These are phyloP conservation scores for Aldrovandia affinis DNA, from an alignment of 2,797 vertebrate genomes.

Conservation along the genomic window DNA sequence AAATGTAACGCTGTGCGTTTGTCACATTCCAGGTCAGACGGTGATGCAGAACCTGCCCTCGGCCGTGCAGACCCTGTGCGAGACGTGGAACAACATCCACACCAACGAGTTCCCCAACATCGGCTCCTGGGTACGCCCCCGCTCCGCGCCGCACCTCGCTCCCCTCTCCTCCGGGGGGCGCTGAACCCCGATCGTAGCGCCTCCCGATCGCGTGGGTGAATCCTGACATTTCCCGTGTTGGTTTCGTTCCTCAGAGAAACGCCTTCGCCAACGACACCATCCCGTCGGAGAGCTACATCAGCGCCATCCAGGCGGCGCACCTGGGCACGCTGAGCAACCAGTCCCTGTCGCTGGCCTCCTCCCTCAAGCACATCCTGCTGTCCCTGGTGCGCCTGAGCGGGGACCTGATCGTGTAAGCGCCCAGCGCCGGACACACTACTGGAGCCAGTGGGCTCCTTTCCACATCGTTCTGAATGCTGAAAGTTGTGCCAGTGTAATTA, in stretches of 20 bases:
- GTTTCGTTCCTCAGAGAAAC: conserved; percentile 79
- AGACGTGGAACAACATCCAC: conserved; percentile 93
- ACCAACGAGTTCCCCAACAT: conserved; percentile 98
- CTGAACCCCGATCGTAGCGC: not conserved
- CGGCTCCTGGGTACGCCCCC: conserved; percentile 90
- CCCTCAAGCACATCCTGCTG: conserved; percentile 93
- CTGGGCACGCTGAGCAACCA: conserved; percentile 93
- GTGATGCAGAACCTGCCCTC: conserved; percentile 93
- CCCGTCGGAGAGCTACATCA: conserved; percentile 97
- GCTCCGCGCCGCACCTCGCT: not conserved
- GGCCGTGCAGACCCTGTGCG: conserved; percentile 88
- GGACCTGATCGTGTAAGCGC: conserved; percentile 94
- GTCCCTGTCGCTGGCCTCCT: conserved; percentile 88
- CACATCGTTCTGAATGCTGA: not conserved
- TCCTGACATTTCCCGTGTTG: conserved; percentile 12
- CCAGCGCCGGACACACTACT: not conserved
- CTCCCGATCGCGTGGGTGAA: not conserved
- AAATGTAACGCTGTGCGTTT: not conserved
- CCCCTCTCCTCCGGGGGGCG: not conserved
- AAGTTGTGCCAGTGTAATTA: not conserved
- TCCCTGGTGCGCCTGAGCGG: conserved; percentile 92
- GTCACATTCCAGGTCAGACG: conserved; percentile 76
- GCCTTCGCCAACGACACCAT: conserved; percentile 98
- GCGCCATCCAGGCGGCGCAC: conserved; percentile 95
- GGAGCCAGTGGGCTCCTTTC: not conserved